phyloP scores from a whole-genome alignment of 2,888 invertebrate species.

The Epinotia nisella region DNA sequence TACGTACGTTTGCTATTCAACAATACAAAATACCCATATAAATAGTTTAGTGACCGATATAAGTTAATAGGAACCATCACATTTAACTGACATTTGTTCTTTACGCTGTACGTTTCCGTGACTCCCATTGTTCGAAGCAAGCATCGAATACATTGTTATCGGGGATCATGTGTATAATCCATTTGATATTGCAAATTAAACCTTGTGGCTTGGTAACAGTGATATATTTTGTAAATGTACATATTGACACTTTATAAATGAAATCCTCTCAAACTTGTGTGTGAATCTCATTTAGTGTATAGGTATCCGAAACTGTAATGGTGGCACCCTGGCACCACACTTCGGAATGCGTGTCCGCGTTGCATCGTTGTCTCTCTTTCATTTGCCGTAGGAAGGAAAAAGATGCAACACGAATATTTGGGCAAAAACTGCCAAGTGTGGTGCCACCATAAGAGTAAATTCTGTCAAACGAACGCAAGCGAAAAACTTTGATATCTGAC shows the following conservation, averaged over 20 bases:
- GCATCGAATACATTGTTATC: constrained; percentile 46
- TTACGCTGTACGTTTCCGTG: constrained; percentile 44
- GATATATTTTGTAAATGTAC: neutral
- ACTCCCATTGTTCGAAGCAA: constrained; percentile 49
- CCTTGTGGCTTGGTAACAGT: constrained; percentile 2
- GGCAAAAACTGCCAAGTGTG: too few species aligned
- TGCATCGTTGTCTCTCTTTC: too few species aligned
- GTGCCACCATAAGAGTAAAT: too few species aligned
- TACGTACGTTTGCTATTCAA: too few species aligned
- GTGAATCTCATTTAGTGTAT: neutral
- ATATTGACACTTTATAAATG: neutral
- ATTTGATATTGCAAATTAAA: neutral
- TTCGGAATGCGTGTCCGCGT: too few species aligned
- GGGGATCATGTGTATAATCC: constrained; percentile 35
- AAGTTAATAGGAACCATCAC: constrained; percentile 22
- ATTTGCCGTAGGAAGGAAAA: too few species aligned
- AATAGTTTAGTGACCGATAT: neutral
- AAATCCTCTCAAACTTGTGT: neutral
- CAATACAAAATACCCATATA: neutral
- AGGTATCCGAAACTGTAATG: too few species aligned
- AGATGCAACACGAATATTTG: too few species aligned
- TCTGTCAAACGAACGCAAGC: too few species aligned
- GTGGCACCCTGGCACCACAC: too few species aligned
- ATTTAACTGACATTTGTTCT: constrained; percentile 30
- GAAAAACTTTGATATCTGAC: too few species aligned